A percentile compares a stretch with the other conserved stretches of the same genome.
Conservation (phyloP, 1,140 invertebrate genomes). For the Temnothorax nylanderi region DNA sequence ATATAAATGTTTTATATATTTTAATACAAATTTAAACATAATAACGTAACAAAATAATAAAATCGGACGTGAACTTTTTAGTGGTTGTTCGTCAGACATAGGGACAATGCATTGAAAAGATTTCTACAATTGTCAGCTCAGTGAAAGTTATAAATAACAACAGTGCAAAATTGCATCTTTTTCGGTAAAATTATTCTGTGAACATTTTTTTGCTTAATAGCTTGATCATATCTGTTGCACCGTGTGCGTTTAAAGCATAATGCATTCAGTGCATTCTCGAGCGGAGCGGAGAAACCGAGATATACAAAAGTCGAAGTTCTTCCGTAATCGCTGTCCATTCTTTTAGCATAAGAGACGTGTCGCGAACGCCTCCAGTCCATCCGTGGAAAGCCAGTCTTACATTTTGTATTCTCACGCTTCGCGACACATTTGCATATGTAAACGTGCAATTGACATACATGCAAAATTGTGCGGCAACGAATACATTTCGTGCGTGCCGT, state of each 20-base stretch:
- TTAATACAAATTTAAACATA: neutral
- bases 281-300: slow-evolving; percentile 26
- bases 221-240: neutral
- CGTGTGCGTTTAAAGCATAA: neutral
- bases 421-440: slow-evolving; percentile 9
- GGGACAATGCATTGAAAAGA: neutral
- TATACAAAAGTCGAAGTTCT: slow-evolving; percentile 15
- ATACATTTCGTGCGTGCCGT: neutral
- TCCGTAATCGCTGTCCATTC: slow-evolving; percentile 5
- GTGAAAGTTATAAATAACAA: neutral
- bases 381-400: neutral
- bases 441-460: slow-evolving; percentile 25
- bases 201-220: neutral
- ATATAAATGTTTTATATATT: neutral
- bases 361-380: neutral
- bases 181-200: neutral
- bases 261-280: slow-evolving; percentile 9
- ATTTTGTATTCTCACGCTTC: slow-evolving; percentile 24
- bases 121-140: neutral
- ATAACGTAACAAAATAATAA: neutral
- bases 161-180: neutral
- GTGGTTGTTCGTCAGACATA: neutral
- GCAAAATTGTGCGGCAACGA: neutral
- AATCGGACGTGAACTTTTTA: neutral
- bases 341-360: neutral